Conservation (phyloP, 2,113 vertebrate genomes). For the Riparia riparia region DNA sequence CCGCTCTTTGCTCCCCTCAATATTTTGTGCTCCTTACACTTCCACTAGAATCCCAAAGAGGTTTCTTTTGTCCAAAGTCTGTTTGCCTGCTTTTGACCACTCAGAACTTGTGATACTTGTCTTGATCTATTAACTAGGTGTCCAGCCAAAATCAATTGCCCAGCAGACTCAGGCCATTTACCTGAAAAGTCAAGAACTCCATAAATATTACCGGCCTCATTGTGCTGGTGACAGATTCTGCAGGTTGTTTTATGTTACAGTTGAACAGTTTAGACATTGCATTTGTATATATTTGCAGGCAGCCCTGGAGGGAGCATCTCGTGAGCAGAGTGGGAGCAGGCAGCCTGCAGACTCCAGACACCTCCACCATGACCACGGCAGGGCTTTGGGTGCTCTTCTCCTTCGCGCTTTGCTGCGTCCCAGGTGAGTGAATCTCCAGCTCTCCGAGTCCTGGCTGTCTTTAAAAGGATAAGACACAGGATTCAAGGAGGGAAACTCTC, state of each 20-base stretch:
- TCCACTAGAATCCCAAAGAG: background rate
- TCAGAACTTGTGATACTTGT: conserved; percentile 22
- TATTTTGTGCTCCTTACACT: background rate
- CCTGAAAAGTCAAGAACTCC: conserved; percentile 60
- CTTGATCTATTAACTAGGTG: conserved; percentile 41
- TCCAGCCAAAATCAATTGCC: conserved; percentile 68
- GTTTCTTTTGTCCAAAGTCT: background rate
- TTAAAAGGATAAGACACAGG: background rate
- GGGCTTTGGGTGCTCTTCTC: conserved; percentile 9
- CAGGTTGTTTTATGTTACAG: conserved; percentile 46
- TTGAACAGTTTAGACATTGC: conserved; percentile 25
- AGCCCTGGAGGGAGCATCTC: background rate
- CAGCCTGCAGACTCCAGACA: background rate
- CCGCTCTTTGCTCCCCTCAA: background rate
- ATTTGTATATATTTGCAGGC: conserved; percentile 56
- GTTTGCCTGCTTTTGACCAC: conserved; percentile 9
- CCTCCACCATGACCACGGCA: background rate
- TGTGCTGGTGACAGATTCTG: conserved; percentile 58
- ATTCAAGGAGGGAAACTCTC: background rate
- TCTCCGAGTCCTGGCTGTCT: background rate
- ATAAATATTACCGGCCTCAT: conserved; percentile 59
- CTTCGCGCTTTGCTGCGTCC: background rate
- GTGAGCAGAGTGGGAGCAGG: background rate
- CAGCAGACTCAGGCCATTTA: conserved; percentile 20
- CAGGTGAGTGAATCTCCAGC: conserved; percentile 32